phyloP scores from a whole-genome alignment of 2,113 vertebrate species.

The Oxygymnocypris stewartii region DNA sequence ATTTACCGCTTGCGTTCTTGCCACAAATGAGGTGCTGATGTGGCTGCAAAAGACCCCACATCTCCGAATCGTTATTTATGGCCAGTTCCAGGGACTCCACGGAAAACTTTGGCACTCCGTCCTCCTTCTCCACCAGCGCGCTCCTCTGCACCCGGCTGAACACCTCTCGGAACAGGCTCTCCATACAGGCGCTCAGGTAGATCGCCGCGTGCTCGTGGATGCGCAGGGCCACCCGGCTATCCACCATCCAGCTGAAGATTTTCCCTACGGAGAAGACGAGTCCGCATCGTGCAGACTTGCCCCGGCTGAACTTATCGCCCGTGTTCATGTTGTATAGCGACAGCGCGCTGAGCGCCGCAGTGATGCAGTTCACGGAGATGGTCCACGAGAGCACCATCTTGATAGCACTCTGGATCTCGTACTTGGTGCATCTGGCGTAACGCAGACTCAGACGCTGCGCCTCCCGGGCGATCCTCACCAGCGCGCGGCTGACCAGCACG shows the following conservation, averaged over 20 bases:
- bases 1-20: constrained; percentile 80
- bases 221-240: constrained; percentile 75
- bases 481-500: constrained; percentile 79
- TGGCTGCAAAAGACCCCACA: constrained; percentile 81
- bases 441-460: constrained; percentile 78
- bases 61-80: constrained; percentile 76
- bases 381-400: constrained; percentile 80
- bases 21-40: constrained; percentile 81
- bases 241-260: constrained; percentile 83
- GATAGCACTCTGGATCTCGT: constrained; percentile 78
- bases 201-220: constrained; percentile 81
- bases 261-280: constrained; percentile 78
- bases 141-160: constrained; percentile 71
- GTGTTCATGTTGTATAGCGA: constrained; percentile 81
- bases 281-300: constrained; percentile 76
- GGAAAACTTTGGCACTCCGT: constrained; percentile 72
- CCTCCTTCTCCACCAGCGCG: constrained; percentile 73
- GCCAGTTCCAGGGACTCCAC: constrained; percentile 76
- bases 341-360: constrained; percentile 74
- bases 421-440: constrained; percentile 78
- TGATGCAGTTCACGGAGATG: constrained; percentile 77
- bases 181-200: constrained; percentile 78
- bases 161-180: constrained; percentile 76
- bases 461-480: constrained; percentile 76
- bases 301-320: constrained; percentile 73